Evolutionary conservation across 2,888 invertebrate genomes (phyloP).

Genomic region (Ectobius pallidus): DNA sequence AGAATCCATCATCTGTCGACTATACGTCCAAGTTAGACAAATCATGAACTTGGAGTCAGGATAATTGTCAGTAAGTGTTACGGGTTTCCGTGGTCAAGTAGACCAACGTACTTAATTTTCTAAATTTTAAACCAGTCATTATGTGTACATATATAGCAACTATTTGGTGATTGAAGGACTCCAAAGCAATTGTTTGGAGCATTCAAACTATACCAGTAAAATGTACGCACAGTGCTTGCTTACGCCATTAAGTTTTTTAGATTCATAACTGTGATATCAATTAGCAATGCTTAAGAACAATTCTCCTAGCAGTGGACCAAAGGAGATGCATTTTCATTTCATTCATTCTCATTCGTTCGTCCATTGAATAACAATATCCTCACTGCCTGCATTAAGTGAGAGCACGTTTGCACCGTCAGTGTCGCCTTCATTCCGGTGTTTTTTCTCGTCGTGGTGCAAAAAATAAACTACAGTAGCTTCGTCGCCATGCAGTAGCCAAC

Average conservation of each 20-base stretch:
- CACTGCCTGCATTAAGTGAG: no score
- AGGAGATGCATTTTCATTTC: background rate
- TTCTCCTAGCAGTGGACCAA: background rate
- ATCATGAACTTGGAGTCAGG: background rate
- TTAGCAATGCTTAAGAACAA: conserved; percentile 8
- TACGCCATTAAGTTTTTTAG: conserved; percentile 3
- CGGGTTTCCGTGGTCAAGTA: conserved; percentile 14
- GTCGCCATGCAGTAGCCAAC: no score
- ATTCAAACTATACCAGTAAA: background rate
- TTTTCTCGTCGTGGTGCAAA: no score
- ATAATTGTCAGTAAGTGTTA: conserved; percentile 1
- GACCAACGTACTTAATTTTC: conserved; percentile 10
- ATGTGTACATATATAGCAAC: background rate
- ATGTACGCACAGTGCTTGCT: background rate
- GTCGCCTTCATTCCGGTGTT: no score
- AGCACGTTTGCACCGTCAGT: no score
- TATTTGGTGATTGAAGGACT: background rate
- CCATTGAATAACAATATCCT: no score
- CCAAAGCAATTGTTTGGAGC: background rate
- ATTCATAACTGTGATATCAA: conserved; percentile 31
- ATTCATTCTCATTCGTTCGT: background rate
- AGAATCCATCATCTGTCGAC: conserved; percentile 6
- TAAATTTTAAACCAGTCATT: background rate
- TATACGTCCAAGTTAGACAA: background rate
- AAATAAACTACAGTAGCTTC: no score